Conservation (phyloP, 2,888 invertebrate genomes). For the Matsumyia berberina region DNA sequence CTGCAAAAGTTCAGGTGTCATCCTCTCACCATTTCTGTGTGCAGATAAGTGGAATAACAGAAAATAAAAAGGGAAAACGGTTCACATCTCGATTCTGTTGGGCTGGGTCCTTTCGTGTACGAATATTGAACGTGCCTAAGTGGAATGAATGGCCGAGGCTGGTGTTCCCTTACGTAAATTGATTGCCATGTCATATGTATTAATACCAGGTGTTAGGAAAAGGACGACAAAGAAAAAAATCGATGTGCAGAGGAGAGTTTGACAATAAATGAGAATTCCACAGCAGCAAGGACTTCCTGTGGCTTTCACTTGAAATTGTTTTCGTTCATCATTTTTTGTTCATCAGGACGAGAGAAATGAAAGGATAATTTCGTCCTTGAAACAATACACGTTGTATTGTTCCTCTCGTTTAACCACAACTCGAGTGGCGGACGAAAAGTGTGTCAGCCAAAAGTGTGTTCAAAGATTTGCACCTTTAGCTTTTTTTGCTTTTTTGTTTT, state of each 20-base stretch:
- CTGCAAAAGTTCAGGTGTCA: constrained; percentile 32
- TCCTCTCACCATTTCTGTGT: not conserved
- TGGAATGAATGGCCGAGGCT: constrained; percentile 46
- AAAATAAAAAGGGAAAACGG: not conserved
- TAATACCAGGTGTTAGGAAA: constrained; percentile 52
- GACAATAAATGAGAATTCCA: not conserved
- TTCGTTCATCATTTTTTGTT: not conserved
- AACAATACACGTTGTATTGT: constrained; percentile 7
- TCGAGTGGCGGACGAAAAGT: constrained; percentile 2
- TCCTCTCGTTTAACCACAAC: constrained; percentile 1
- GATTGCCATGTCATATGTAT: constrained; percentile 70
- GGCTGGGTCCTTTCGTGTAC: not conserved
- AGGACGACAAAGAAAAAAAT: constrained; percentile 49
- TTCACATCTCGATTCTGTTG: constrained; percentile 10
- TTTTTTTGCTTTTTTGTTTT: constrained; percentile 25
- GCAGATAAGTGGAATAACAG: constrained; percentile 23
- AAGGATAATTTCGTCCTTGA: constrained; percentile 16
- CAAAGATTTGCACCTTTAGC: constrained; percentile 47
- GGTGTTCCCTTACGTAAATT: constrained; percentile 60
- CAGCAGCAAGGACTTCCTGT: not conserved
- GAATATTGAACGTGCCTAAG: constrained; percentile 65
- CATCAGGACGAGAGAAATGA: constrained; percentile 32
- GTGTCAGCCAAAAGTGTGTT: constrained; percentile 50
- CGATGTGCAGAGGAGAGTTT: constrained; percentile 25
- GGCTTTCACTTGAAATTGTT: constrained; percentile 3